A percentile compares a stretch with the other conserved stretches of the same genome.
phyloP scores from a whole-genome alignment of 1,140 invertebrate species.

The Branchinecta lindahli region DNA sequence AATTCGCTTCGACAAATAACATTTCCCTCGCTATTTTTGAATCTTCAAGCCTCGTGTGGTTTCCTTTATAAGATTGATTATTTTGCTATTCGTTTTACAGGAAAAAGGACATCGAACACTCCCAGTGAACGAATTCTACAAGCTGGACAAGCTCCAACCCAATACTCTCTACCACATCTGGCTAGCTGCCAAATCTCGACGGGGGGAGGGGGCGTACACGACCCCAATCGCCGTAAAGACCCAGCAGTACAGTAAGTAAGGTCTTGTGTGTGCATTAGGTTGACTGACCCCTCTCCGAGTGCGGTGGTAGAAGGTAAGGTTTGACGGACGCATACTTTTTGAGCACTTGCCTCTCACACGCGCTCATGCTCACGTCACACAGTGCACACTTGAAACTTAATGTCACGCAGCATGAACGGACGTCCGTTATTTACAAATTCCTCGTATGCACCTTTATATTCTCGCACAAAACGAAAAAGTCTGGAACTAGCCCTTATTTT shows the following conservation, averaged over 20 bases:
- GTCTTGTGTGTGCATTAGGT: not conserved
- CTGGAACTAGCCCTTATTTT: too few relatives aligned
- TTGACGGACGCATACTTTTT: conserved; percentile 10
- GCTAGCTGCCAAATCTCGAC: conserved; percentile 74
- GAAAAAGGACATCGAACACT: conserved; percentile 52
- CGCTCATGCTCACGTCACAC: not conserved
- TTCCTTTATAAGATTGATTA: not conserved
- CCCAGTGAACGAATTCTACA: conserved; percentile 62
- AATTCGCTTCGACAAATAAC: too few relatives aligned
- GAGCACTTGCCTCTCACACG: not conserved
- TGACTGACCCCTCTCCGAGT: conserved; percentile 10
- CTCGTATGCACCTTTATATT: conserved; percentile 6
- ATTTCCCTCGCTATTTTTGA: too few relatives aligned
- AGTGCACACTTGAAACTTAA: too few relatives aligned
- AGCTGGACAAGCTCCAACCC: conserved; percentile 70
- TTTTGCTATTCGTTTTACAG: conserved; percentile 28
- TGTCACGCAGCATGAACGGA: not conserved
- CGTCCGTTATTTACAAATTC: conserved; percentile 18
- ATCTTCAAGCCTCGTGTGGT: too few relatives aligned
- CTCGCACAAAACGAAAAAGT: not conserved
- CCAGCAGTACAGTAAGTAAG: conserved; percentile 83
- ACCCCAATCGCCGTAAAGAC: conserved; percentile 85
- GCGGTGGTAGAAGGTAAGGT: not conserved
- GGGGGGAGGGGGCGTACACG: conserved; percentile 84
- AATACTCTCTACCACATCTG: conserved; percentile 92